These are phyloP conservation scores for Anthopleura xanthogrammica DNA, from an alignment of 92 coral and sea anemone species.

Conservation along the genomic window DNA sequence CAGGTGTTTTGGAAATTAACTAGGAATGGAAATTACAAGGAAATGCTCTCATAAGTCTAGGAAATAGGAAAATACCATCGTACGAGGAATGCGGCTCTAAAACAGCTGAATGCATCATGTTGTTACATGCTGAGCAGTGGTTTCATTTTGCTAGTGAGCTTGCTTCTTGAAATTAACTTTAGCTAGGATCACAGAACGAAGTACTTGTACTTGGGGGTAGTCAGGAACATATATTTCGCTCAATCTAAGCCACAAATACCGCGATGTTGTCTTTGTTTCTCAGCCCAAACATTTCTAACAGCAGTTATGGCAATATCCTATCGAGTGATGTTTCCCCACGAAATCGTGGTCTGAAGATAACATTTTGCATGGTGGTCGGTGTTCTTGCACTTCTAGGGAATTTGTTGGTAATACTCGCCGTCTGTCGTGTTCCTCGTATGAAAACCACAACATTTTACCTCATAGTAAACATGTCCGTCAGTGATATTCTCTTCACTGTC, in stretches of 20 bases:
- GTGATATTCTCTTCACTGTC: slow-evolving; percentile 59
- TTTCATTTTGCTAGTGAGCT: too few relatives aligned
- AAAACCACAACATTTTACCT: slow-evolving; percentile 60
- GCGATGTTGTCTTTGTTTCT: neutral
- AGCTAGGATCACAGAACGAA: too few relatives aligned
- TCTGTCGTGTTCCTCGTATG: slow-evolving; percentile 45
- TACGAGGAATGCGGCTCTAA: too few relatives aligned
- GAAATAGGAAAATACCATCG: neutral
- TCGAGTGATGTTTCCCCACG: neutral
- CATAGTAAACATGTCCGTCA: slow-evolving; percentile 59
- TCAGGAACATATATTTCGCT: neutral
- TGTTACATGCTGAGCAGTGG: too few relatives aligned
- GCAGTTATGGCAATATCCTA: neutral
- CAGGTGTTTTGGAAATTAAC: neutral
- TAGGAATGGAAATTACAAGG: neutral
- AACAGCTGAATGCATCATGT: too few relatives aligned
- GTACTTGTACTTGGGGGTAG: too few relatives aligned
- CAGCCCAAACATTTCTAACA: neutral
- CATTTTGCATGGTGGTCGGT: slow-evolving; percentile 25
- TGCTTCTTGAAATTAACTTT: too few relatives aligned
- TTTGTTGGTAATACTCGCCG: slow-evolving; percentile 52
- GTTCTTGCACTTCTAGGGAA: slow-evolving; percentile 56
- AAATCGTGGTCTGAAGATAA: neutral
- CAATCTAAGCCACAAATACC: neutral
- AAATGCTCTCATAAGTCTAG: neutral